Conservation (phyloP, 2,113 vertebrate genomes). For the Pseudois nayaur region DNA sequence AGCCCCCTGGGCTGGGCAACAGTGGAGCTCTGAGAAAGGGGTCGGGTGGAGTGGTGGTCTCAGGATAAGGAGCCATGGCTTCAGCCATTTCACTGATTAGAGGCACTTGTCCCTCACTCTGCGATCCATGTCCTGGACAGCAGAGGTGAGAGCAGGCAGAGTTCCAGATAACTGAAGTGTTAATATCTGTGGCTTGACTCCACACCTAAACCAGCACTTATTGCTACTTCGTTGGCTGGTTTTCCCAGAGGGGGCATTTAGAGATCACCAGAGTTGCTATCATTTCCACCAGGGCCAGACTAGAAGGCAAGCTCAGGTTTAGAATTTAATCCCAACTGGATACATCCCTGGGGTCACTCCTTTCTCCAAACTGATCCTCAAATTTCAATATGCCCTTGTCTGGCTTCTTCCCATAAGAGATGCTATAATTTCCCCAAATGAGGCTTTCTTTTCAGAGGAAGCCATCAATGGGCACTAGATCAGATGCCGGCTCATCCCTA, state of each 20-base stretch:
- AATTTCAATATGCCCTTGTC: not conserved
- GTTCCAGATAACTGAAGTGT: not conserved
- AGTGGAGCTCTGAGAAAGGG: not conserved
- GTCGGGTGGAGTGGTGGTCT: accelerated
- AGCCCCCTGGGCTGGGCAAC: not conserved
- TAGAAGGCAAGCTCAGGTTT: not conserved
- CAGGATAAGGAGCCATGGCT: no score
- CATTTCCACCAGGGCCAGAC: not conserved
- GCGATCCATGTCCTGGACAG: not conserved
- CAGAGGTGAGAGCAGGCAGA: not conserved
- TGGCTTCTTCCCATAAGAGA: not conserved
- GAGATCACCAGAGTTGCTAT: not conserved
- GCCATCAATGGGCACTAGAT: not conserved
- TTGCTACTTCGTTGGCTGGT: not conserved
- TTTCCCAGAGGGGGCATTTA: not conserved
- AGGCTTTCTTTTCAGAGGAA: not conserved
- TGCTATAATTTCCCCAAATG: not conserved
- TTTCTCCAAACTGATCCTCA: not conserved
- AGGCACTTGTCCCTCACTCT: not conserved
- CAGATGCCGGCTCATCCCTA: not conserved
- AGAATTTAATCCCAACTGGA: not conserved
- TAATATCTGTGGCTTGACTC: not conserved
- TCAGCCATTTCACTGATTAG: not conserved
- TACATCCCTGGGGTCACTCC: no score
- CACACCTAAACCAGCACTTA: not conserved